Evolutionary conservation across 2,888 invertebrate genomes (phyloP).

Genomic region (Pocota personata): DNA sequence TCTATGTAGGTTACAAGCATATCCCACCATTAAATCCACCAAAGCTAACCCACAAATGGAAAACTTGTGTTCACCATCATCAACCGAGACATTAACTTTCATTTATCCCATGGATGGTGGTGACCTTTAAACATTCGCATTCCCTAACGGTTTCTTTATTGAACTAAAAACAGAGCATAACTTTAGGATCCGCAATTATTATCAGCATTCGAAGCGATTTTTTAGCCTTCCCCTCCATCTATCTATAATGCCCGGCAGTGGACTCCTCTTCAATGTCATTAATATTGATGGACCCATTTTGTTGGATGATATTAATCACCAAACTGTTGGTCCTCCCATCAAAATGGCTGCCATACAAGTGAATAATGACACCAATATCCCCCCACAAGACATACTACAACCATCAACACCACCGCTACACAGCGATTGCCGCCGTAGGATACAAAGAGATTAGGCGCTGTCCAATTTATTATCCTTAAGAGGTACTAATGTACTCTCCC

Average conservation of each 20-base stretch:
- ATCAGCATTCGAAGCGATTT: neutral
- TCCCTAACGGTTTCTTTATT: neutral
- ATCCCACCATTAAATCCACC: conserved; percentile 12
- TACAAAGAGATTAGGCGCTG: conserved; percentile 32
- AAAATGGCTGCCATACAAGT: conserved; percentile 44
- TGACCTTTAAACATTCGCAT: neutral
- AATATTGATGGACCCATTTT: conserved; percentile 33
- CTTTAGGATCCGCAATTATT: neutral
- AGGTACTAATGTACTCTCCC: conserved; percentile 25
- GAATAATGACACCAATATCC: conserved; percentile 43
- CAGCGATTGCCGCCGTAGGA: neutral
- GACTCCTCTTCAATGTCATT: conserved; percentile 22
- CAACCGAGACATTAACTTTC: conserved; percentile 15
- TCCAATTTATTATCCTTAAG: conserved; percentile 33
- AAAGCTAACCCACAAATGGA: conserved; percentile 46
- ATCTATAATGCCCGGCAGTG: neutral
- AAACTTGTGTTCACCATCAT: conserved; percentile 42
- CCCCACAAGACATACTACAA: neutral
- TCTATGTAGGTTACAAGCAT: neutral
- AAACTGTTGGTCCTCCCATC: conserved; percentile 18
- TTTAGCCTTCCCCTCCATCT: neutral
- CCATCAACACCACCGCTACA: neutral
- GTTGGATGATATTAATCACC: conserved; percentile 22
- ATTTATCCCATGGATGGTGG: neutral
- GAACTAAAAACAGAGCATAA: neutral